Base-by-base conservation (phyloP, 2,888 invertebrate species). In the Cheilosia urbana region DNA sequence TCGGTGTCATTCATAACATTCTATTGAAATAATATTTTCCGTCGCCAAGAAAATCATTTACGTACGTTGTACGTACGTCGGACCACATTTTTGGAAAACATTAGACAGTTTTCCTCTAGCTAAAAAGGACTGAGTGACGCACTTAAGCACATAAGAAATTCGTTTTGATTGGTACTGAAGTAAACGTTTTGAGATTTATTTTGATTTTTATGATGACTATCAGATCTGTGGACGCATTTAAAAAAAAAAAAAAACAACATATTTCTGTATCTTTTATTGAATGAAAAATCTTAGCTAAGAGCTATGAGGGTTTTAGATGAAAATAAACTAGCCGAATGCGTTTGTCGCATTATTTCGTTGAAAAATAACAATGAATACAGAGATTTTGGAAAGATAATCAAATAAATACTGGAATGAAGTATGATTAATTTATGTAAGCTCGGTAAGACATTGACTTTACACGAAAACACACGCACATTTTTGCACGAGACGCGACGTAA, bases 61-160 rank as follows among this genome's bases (percentile, higher is more conserved):
- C 17, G 40, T 19, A 17, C 19, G 17, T 58, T 24, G 40, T 21
- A 21, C 13, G 21, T 15, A n/a, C 19, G 45, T 42, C 45, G 27
- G 42, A 13, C 15, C 47, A 37, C 47, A 58, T 65, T 65, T 45
- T 37, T 13, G 47, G 42, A 68, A 68, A 58, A 15, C 15, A 42
- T 66, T 30, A 19, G 34, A 37, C 11, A 37, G 19, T 47, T 45
- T 62, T 40, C 45, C 19, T 21, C 21, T 24, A 19, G 15, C 45
- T 45, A 24, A 37, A 68, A 60, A 53, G 17, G 34, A 9, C 37
- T 53, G 37, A 40, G 63, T 78, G 78, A 78, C 71, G 78, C 71
- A 78, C 49, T 71, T 58, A 78, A 78, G 21, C 63, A 78, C 78
- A 63, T 63, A 78, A 42, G 63, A 71, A 63, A 71, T 60, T 19